Conservation (phyloP, 1,140 invertebrate genomes). For the Conus betulinus region DNA sequence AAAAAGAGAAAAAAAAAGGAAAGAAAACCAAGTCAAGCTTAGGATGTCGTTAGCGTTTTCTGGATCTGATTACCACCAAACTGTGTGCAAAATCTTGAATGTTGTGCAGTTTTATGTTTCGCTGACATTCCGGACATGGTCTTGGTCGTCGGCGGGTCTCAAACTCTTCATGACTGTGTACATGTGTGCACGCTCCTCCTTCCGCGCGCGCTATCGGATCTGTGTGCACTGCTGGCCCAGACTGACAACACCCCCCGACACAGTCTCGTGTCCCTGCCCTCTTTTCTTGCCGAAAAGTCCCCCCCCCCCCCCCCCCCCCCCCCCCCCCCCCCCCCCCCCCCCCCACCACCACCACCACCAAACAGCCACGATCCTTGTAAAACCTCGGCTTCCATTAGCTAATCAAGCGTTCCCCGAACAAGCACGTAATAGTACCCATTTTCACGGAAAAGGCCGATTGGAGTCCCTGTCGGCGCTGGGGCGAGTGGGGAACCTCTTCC, state of each 20-base stretch:
- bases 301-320: too few relatives aligned
- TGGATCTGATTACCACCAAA: too few relatives aligned
- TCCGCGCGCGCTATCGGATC: background rate
- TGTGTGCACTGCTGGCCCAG: background rate
- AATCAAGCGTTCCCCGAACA: background rate
- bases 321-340: too few relatives aligned
- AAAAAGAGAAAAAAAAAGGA: too few relatives aligned
- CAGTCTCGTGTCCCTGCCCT: background rate
- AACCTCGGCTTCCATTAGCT: background rate
- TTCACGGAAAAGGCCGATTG: background rate
- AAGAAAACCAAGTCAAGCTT: too few relatives aligned
- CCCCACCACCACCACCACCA: too few relatives aligned
- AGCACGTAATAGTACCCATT: constrained; percentile 2
- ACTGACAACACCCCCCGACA: background rate
- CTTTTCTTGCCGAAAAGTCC: background rate
- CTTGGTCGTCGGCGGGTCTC: too few relatives aligned
- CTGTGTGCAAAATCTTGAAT: too few relatives aligned
- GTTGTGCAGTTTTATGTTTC: too few relatives aligned
- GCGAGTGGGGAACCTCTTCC: background rate
- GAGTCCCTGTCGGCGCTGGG: background rate
- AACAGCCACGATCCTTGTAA: background rate
- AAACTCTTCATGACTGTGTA: background rate
- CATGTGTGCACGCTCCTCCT: too few relatives aligned
- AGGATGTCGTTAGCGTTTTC: too few relatives aligned
- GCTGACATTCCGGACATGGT: too few relatives aligned